phyloP scores from a whole-genome alignment of 2,797 vertebrate species.

The Eurystomus glaucurus region DNA sequence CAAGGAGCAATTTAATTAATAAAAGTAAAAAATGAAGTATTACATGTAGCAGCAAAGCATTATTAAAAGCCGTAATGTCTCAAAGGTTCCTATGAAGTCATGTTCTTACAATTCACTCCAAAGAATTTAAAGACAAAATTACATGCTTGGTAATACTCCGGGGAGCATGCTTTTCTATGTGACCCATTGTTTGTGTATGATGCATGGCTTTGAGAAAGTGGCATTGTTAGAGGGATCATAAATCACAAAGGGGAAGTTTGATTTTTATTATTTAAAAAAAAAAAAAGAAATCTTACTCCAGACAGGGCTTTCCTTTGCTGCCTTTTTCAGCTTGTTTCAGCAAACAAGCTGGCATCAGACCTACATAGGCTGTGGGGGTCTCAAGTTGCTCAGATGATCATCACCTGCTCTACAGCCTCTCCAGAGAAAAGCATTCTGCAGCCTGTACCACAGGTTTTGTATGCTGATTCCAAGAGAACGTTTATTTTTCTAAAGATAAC shows the following conservation, averaged over 20 bases:
- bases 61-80: conserved; percentile 83
- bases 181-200: conserved; percentile 79
- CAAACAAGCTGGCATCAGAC: not conserved
- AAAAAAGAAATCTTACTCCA: conserved; percentile 24
- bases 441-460: not conserved
- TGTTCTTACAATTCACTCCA: conserved; percentile 81
- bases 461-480: conserved; percentile 11
- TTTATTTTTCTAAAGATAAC: conserved; percentile 56
- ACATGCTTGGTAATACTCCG: conserved; percentile 79
- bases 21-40: conserved; percentile 77
- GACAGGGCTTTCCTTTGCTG: conserved; percentile 44
- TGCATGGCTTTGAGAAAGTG: conserved; percentile 77
- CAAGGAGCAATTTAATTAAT: conserved; percentile 81
- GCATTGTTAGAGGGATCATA: conserved; percentile 76
- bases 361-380: rapidly evolving
- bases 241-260: conserved; percentile 61
- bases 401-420: not conserved
- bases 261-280: not conserved
- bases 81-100: conserved; percentile 84
- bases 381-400: not conserved
- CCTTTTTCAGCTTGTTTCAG: conserved; percentile 15
- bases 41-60: conserved; percentile 78
- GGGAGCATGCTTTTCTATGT: conserved; percentile 74
- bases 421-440: not conserved
- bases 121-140: conserved; percentile 86